Base-by-base conservation (phyloP, 1,140 invertebrate species). In the Copidosoma floridanum region DNA sequence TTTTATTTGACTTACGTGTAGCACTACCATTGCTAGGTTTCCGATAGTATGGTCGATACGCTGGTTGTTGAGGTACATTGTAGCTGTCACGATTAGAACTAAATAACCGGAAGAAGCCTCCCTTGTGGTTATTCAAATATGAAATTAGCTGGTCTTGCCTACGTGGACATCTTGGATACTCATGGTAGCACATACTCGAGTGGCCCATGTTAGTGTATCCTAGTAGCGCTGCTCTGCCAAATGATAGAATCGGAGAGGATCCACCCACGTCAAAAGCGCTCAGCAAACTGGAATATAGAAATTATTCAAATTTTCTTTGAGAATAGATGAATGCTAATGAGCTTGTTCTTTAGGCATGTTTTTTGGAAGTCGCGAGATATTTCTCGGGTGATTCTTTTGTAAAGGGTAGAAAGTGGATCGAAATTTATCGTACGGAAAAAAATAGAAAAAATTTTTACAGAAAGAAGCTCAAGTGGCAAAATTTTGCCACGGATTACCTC, bases 81-180 rank as follows among this genome's bases (percentile, higher is more conserved):
- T 61, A 61, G 32, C 37, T 37, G 1, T 11, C 23, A 11, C 6
- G 8, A 40, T 54, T 41, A 2, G 38, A 44, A 21, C 18, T 85
- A 70, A 93, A 92, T 68, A 89, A 89, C 54, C 88, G 83, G 71
- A 92, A 93, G 72, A 92, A 91, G 10, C 91, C 91, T 38, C 91
- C 91, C 57, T 91, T 91, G 71, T 93, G 85, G 75, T 92, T 93
- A 76, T 93, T 93, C 44, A 93, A 79, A 71, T 93, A 93, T 71
- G 89, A 79, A 27, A 92, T 82, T 10, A 92, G 79, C 67, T 85
- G 83, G 58, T 88, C 84, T 24, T 87, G 79, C 69, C 89, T 86
- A 60, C 83, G 84, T 0, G 91, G 91, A 66, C 91, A 93, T 24
- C 82, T 82, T 0, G 87, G 83, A 64, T 90, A 93, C 3, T 86